Conservation (phyloP, 2,888 invertebrate genomes). For the Melieria picta region DNA sequence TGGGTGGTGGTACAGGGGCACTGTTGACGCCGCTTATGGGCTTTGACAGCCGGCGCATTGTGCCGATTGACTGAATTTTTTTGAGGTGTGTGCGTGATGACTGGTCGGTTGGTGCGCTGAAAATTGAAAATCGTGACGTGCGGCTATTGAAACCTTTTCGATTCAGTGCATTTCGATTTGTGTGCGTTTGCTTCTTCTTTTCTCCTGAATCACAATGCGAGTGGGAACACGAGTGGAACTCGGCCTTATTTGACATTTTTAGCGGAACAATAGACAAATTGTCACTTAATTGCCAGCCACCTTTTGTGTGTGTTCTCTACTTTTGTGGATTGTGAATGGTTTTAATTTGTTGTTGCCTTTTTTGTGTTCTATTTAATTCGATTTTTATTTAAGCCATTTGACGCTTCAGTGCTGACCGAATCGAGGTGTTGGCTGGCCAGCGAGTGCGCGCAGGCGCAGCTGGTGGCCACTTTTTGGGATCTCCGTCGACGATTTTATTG, state of each 20-base stretch:
- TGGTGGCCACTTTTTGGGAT: too few relatives aligned
- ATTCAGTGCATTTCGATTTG: background rate
- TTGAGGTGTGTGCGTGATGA: background rate
- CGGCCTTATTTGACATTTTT: conserved; percentile 31
- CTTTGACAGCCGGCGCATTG: background rate
- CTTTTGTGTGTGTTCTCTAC: conserved; percentile 13
- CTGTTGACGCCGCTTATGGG: background rate
- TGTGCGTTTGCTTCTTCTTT: background rate
- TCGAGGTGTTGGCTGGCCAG: too few relatives aligned
- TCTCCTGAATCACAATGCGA: background rate
- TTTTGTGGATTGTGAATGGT: too few relatives aligned
- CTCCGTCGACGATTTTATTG: too few relatives aligned
- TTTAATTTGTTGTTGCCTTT: too few relatives aligned
- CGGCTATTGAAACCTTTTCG: conserved; percentile 25
- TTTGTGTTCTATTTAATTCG: too few relatives aligned
- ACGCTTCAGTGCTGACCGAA: too few relatives aligned
- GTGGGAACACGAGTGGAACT: conserved; percentile 18
- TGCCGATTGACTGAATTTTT: background rate
- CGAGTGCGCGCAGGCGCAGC: too few relatives aligned
- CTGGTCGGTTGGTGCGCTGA: background rate
- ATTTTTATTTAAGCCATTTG: too few relatives aligned
- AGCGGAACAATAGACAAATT: conserved; percentile 39
- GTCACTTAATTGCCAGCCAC: conserved; percentile 38
- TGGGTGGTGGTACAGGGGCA: background rate
- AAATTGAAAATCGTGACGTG: conserved; percentile 34